These are phyloP conservation scores for Halyomorpha halys DNA, from an alignment of 1,140 invertebrate genomes.

Conservation along the genomic window DNA sequence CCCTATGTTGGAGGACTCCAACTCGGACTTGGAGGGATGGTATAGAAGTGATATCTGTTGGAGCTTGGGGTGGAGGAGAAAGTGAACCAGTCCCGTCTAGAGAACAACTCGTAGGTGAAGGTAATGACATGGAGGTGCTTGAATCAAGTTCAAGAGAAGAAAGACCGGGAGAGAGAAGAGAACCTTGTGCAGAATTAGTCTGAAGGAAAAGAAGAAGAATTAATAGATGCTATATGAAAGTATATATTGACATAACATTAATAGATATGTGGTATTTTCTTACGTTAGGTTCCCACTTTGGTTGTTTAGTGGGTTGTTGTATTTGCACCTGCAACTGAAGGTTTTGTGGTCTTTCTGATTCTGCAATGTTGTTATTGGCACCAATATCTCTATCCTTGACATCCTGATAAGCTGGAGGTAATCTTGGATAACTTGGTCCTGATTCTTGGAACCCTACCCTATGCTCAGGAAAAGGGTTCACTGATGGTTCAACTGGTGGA, in stretches of 20 bases:
- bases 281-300: slow-evolving; percentile 22
- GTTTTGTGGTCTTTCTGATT: slow-evolving; percentile 41
- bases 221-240: not conserved
- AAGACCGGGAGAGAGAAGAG: slow-evolving; percentile 53
- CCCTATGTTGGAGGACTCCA: slow-evolving; percentile 72
- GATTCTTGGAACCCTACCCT: slow-evolving; percentile 33
- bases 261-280: not conserved
- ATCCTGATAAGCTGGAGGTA: slow-evolving; percentile 30
- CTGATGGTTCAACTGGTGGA: slow-evolving; percentile 50
- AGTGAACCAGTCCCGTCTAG: slow-evolving; percentile 46
- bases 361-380: slow-evolving; percentile 25
- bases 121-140: slow-evolving; percentile 63
- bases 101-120: slow-evolving; percentile 60
- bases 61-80: slow-evolving; percentile 34
- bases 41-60: slow-evolving; percentile 34
- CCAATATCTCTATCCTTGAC: slow-evolving; percentile 41
- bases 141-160: slow-evolving; percentile 64
- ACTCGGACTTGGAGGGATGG: slow-evolving; percentile 53
- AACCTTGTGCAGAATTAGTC: slow-evolving; percentile 35
- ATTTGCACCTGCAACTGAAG: slow-evolving; percentile 60
- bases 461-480: slow-evolving; percentile 59
- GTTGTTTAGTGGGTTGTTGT: slow-evolving; percentile 33
- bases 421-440: slow-evolving; percentile 31
- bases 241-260: not conserved
- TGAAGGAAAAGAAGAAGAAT: slow-evolving; percentile 11